These are phyloP conservation scores for Dendroctonus valens DNA, from an alignment of 1,140 invertebrate genomes.

Conservation along the genomic window DNA sequence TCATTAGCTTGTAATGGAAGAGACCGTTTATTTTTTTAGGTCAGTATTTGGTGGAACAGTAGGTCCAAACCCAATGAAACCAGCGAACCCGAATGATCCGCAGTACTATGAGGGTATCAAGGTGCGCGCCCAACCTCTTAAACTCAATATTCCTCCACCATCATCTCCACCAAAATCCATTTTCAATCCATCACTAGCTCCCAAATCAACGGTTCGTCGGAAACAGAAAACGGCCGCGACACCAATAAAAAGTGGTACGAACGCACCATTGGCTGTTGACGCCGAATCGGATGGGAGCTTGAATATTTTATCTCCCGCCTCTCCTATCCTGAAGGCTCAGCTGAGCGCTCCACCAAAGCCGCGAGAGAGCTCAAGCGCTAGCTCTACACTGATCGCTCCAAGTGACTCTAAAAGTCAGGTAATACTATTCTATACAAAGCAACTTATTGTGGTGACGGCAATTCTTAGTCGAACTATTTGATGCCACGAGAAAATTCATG, in stretches of 20 bases:
- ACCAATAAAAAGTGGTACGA: not conserved
- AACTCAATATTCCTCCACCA: constrained; percentile 50
- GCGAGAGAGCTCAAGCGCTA: constrained; percentile 37
- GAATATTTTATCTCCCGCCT: constrained; percentile 57
- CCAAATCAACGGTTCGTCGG: constrained; percentile 26
- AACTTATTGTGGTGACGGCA: constrained; percentile 19
- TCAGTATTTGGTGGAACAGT: constrained; percentile 75
- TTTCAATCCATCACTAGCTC: constrained; percentile 20
- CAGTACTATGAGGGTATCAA: constrained; percentile 75
- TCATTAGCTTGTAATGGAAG: not conserved
- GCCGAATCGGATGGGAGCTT: constrained; percentile 31
- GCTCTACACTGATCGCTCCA: constrained; percentile 45
- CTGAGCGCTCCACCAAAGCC: constrained; percentile 68
- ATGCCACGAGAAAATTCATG: too few relatives aligned
- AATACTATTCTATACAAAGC: constrained; percentile 46
- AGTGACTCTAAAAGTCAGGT: constrained; percentile 62
- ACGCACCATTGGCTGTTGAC: constrained; percentile 33
- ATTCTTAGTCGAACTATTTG: not conserved
- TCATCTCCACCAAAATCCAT: constrained; percentile 31
- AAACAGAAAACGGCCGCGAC: constrained; percentile 5
- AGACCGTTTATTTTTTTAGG: constrained; percentile 50
- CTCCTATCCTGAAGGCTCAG: constrained; percentile 76
- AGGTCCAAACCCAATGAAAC: constrained; percentile 70
- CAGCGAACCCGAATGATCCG: constrained; percentile 56
- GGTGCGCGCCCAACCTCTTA: constrained; percentile 60